Conservation (phyloP, 2,797 vertebrate genomes). For the Dendrocincla fuliginosa region DNA sequence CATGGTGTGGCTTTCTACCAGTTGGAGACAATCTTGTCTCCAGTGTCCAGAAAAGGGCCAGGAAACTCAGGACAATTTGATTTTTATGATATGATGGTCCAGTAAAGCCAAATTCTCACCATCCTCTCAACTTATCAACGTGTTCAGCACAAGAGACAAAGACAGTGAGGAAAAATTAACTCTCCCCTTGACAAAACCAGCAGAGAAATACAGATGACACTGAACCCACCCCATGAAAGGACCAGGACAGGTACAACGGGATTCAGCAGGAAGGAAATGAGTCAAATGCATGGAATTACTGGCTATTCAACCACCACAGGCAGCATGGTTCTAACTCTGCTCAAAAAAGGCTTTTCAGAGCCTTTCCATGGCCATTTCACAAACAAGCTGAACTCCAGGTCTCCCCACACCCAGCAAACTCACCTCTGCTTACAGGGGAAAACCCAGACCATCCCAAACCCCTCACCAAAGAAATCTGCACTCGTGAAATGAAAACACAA, state of each 20-base stretch:
- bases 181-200: not conserved
- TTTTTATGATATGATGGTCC: not conserved
- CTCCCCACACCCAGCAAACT: not conserved
- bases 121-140: not conserved
- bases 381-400: not conserved
- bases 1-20: not conserved
- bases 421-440: not conserved
- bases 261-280: not conserved
- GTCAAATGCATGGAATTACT: not conserved
- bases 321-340: rapidly evolving
- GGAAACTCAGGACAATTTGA: not conserved
- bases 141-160: not conserved
- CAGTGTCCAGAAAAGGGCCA: not conserved
- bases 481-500: not conserved
- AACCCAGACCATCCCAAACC: not conserved
- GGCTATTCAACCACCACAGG: not conserved
- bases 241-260: not conserved
- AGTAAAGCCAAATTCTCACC: not conserved
- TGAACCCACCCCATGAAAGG: not conserved
- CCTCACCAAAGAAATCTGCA: not conserved
- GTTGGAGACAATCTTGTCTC: not conserved
- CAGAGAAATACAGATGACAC: not conserved
- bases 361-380: not conserved
- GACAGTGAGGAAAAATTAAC: not conserved
- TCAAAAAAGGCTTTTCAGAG: not conserved